Evolutionary conservation across 2,797 vertebrate species (phyloP).

Genomic region (Enteromius fasciolatus): DNA sequence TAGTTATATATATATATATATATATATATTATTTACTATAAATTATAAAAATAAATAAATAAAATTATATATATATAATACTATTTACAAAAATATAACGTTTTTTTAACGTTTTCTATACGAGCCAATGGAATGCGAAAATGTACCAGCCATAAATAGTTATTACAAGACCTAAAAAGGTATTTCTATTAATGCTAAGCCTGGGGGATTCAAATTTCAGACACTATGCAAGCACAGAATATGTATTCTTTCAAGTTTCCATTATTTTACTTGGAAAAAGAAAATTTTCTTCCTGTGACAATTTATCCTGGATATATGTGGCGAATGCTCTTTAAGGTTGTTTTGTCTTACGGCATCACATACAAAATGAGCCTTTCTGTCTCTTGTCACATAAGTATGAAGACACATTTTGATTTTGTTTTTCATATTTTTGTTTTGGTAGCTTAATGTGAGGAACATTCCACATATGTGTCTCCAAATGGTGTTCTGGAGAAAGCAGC

Average conservation of each 20-base stretch:
- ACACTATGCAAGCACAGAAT: neutral
- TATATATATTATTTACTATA: too few species aligned
- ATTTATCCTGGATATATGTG: neutral
- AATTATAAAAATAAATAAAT: too few species aligned
- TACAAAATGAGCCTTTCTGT: neutral
- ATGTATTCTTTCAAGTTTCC: neutral
- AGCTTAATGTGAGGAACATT: constrained; percentile 14
- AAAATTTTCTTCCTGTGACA: too few species aligned
- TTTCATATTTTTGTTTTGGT: constrained; percentile 23
- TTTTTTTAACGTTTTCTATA: neutral
- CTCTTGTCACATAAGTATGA: constrained; percentile 1
- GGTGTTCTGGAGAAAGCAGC: constrained; percentile 3
- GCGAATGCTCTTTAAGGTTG: neutral
- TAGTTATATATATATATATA: too few species aligned
- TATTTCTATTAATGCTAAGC: neutral
- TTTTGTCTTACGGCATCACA: neutral
- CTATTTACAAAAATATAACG: neutral
- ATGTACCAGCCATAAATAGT: neutral
- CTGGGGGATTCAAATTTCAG: neutral
- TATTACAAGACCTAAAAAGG: neutral
- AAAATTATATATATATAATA: too few species aligned
- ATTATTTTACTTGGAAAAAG: neutral
- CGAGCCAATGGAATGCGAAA: neutral
- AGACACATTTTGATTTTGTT: neutral
- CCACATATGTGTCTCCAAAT: constrained; percentile 21